Evolutionary conservation across 2,888 invertebrate species (phyloP), one percentile per base, ranked within the genome.

Genomic region (Caenorhabditis becei): DNA sequence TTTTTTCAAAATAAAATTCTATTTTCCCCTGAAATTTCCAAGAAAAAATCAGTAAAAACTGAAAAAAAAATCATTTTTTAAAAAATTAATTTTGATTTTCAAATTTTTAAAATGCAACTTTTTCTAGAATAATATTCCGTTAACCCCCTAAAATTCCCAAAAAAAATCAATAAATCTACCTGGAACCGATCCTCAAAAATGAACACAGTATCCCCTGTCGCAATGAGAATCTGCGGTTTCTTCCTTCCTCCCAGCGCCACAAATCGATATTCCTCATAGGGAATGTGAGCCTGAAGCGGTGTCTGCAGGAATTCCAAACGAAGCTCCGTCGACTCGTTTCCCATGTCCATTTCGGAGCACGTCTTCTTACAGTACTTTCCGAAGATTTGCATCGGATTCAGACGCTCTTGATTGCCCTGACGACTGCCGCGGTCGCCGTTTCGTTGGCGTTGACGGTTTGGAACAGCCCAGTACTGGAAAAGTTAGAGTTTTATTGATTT

Each of bases 401-500:
- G 23, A 14, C 75, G 26, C 18, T 75, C 65, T 53, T 41, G 58
- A 53, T 70, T 78, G 1, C 37, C 59, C 18, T 53, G 41, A 5
- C 63, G 72, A 41, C 44, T 66, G 23, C 67, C 72, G 32, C 77
- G 70, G 47, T 77, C 77, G 2, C 62, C 56, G n/a, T 47, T 58
- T 0, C 58, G 54, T 23, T 37, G 58, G 24, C 70, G n/a, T 70
- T 51, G 54, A 37, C 49, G 65, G 28, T 88, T 86, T 8, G 91
- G 90, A n/a, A 91, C 78, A 37, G 80, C 63, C 91, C 91, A 91
- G 69, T 90, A 91, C n/a, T n/a, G n/a, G n/a, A n/a, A n/a, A n/a
- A n/a, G n/a, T n/a, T n/a, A n/a, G n/a, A n/a, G n/a, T n/a, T n/a
- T n/a, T n/a, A n/a, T n/a, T n/a, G n/a, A n/a, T n/a, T n/a, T n/a